These are phyloP conservation scores for Cheilosia urbana DNA, from an alignment of 2,888 invertebrate species.

Conservation along the genomic window DNA sequence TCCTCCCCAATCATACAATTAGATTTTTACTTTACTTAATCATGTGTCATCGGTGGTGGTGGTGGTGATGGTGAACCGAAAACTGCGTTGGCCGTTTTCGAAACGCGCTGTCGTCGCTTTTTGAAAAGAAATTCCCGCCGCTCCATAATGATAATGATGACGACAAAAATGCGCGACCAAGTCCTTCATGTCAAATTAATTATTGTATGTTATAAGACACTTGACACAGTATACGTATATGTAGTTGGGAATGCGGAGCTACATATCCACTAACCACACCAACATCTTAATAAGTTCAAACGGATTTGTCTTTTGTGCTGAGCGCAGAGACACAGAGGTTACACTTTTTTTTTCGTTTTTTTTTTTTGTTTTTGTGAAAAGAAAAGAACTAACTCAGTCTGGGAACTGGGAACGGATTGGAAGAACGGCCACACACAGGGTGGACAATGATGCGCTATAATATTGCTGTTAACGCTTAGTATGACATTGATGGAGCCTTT, in stretches of 20 bases:
- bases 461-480: conserved; percentile 45
- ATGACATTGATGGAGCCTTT: conserved; percentile 73
- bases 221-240: conserved; percentile 58
- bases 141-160: conserved; percentile 30
- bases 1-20: conserved; percentile 15
- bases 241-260: background rate
- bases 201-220: conserved; percentile 65
- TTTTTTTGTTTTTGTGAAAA: background rate
- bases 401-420: conserved; percentile 56
- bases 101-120: conserved; percentile 38
- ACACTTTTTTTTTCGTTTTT: conserved; percentile 27
- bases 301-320: conserved; percentile 26
- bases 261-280: conserved; percentile 7
- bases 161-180: conserved; percentile 59
- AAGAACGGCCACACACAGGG: conserved; percentile 69
- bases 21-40: conserved; percentile 74
- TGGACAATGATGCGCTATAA: conserved; percentile 58
- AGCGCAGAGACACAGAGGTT: conserved; percentile 8
- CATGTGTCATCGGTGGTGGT: conserved; percentile 50
- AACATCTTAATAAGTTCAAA: conserved; percentile 64
- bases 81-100: conserved; percentile 67
- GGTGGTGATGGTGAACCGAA: conserved; percentile 14
- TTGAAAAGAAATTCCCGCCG: conserved; percentile 40
- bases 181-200: conserved; percentile 74
- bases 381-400: conserved; percentile 1